Evolutionary conservation across 2,888 invertebrate species (phyloP).

Genomic region (Troides oblongomaculatus): DNA sequence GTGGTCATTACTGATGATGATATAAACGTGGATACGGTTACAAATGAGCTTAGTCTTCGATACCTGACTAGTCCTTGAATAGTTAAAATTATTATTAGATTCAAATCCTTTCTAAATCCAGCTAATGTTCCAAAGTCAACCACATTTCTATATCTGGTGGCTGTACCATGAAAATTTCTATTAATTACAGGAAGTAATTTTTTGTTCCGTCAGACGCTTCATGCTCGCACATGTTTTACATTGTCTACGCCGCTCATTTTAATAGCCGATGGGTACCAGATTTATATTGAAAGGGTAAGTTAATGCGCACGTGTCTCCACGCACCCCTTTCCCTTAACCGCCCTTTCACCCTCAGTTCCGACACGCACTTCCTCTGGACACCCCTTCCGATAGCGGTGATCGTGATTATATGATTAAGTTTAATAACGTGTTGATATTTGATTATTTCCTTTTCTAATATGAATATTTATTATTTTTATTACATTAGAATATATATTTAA

Average conservation of each 20-base stretch:
- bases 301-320: conserved; percentile 39
- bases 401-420: conserved; percentile 22
- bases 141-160: not conserved
- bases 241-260: conserved; percentile 29
- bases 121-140: not conserved
- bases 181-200: conserved; percentile 23
- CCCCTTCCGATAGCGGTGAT: conserved; percentile 18
- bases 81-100: not conserved
- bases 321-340: conserved; percentile 30
- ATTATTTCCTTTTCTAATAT: not conserved
- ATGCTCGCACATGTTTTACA: conserved; percentile 21
- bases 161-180: conserved; percentile 5
- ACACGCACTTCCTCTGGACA: conserved; percentile 33
- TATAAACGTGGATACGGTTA: no score
- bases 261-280: conserved; percentile 34
- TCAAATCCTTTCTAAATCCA: not conserved
- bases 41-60: no score
- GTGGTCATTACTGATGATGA: no score
- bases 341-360: conserved; percentile 36
- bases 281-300: conserved; percentile 40
- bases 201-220: conserved; percentile 13
- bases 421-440: conserved; percentile 3
- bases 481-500: not conserved
- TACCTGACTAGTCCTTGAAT: no score
- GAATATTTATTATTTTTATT: not conserved